Conservation (phyloP, 2,113 vertebrate genomes). For the Callospermophilus lateralis region DNA sequence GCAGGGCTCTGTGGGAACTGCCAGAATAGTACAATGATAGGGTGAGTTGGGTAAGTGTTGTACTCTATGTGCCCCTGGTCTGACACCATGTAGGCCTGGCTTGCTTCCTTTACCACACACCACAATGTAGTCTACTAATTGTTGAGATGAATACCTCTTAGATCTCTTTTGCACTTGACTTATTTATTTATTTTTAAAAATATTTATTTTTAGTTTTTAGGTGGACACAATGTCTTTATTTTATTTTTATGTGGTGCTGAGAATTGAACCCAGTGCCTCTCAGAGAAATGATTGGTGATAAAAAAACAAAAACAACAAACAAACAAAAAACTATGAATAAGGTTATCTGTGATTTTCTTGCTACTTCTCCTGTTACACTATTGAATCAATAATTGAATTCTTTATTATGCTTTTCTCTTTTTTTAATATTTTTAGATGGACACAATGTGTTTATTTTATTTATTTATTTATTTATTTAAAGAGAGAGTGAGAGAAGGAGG, state of each 20-base stretch:
- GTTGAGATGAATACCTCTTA: not conserved
- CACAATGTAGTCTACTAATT: not conserved
- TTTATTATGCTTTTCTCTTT: not conserved
- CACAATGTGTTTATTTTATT: too few species aligned
- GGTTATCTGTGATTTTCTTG: slow-evolving; percentile 54
- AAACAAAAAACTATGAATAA: not conserved
- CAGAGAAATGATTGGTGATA: not conserved
- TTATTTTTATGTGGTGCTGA: too few species aligned
- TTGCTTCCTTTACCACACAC: not conserved
- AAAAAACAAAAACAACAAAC: not conserved
- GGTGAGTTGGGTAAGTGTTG: not conserved
- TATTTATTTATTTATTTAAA: too few species aligned
- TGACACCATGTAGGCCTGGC: not conserved
- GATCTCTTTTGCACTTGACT: not conserved
- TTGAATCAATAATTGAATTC: slow-evolving; percentile 8
- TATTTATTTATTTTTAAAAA: not conserved
- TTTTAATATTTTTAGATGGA: too few species aligned
- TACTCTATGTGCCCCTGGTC: not conserved
- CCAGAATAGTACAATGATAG: not conserved
- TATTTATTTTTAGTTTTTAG: too few species aligned
- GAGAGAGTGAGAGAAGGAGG: too few species aligned
- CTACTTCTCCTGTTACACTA: not conserved
- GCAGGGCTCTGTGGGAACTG: not conserved
- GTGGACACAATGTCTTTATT: too few species aligned
- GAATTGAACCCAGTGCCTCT: not conserved